Conservation (phyloP, 2,797 vertebrate genomes). For the Poeciliopsis gracilis region DNA sequence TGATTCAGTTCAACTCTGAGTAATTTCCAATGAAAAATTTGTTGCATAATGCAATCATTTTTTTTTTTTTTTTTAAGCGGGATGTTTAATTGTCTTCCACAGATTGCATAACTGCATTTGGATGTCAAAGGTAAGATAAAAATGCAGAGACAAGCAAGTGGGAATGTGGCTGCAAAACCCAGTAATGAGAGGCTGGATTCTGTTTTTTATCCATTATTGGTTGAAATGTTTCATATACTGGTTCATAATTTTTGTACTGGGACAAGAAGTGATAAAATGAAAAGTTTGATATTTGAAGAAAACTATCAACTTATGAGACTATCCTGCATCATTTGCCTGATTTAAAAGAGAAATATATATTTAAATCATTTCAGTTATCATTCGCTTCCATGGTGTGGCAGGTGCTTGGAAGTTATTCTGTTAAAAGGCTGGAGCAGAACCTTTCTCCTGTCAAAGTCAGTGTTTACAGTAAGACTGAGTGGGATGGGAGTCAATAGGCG, state of each 20-base stretch:
- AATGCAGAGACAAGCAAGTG: neutral
- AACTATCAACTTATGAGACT: neutral
- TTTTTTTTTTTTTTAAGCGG: neutral
- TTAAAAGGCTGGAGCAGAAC: neutral
- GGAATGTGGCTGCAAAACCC: neutral
- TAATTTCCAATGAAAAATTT: slow-evolving; percentile 4
- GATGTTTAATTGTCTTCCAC: slow-evolving; percentile 7
- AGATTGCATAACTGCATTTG: slow-evolving; percentile 11
- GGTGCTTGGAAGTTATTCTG: neutral
- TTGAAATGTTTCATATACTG: neutral
- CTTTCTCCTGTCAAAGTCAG: slow-evolving; percentile 13
- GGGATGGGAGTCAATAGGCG: slow-evolving; percentile 59
- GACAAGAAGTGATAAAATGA: neutral
- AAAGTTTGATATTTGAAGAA: neutral
- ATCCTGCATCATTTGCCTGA: neutral
- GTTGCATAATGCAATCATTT: neutral
- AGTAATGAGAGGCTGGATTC: neutral
- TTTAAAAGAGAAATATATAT: neutral
- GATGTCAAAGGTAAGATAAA: neutral
- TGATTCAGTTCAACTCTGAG: slow-evolving; percentile 7
- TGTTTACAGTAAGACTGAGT: slow-evolving; percentile 47
- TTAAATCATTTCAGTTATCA: neutral
- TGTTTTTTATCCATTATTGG: neutral
- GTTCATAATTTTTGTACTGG: neutral
- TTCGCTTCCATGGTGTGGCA: neutral